Evolutionary conservation across 2,797 vertebrate genomes (phyloP).

Genomic region (Enteromius mattozi): DNA sequence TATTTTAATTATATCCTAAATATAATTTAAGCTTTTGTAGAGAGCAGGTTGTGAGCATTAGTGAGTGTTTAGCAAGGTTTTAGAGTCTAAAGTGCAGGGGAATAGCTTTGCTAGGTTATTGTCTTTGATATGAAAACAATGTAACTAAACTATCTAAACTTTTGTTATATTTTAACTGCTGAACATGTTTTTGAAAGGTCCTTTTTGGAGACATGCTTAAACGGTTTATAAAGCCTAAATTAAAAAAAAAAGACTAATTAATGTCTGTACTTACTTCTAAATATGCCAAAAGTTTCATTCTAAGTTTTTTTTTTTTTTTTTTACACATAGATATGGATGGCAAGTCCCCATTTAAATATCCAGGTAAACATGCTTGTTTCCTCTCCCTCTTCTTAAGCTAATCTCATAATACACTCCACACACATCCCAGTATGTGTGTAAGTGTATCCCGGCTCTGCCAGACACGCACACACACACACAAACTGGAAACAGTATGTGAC

Average conservation of each 20-base stretch:
- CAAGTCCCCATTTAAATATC: slow-evolving; percentile 15
- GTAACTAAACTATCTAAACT: not conserved
- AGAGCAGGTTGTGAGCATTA: not conserved
- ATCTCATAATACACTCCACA: slow-evolving; percentile 68
- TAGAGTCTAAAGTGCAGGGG: not conserved
- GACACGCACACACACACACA: slow-evolving; percentile 37
- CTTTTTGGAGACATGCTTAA: not conserved
- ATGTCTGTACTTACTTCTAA: not conserved
- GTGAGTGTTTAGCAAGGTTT: not conserved
- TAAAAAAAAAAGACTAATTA: not conserved
- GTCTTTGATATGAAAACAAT: not conserved
- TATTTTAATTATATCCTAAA: not conserved
- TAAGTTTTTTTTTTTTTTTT: not conserved
- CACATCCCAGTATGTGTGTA: slow-evolving; percentile 33
- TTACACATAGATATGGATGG: not conserved
- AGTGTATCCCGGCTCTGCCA: not conserved
- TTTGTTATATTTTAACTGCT: not conserved
- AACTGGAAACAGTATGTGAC: slow-evolving; percentile 48
- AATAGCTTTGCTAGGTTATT: not conserved
- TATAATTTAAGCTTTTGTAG: not conserved
- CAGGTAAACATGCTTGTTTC: slow-evolving; percentile 13
- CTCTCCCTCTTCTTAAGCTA: slow-evolving; percentile 62
- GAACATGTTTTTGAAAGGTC: not conserved
- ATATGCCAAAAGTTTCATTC: not conserved
- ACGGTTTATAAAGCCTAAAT: not conserved